Evolutionary conservation across 2,888 invertebrate species (phyloP).

Genomic region (Ctenicera cuprea): DNA sequence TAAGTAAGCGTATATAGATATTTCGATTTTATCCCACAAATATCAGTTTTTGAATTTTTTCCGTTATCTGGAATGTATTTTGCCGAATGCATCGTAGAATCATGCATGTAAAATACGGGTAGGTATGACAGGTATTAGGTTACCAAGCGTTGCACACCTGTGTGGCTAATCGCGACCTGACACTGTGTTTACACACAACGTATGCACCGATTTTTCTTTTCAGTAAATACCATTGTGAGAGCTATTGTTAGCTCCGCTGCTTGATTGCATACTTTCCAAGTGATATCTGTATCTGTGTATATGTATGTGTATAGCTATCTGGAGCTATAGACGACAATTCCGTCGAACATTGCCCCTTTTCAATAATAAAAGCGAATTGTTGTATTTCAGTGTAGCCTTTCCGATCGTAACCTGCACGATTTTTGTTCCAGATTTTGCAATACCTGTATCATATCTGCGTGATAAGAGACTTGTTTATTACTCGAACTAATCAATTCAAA

Average conservation of each 20-base stretch:
- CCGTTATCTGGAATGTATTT: conserved; percentile 15
- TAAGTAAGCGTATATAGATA: too few species aligned
- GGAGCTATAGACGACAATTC: background rate
- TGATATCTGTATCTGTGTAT: conserved; percentile 23
- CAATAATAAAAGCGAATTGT: background rate
- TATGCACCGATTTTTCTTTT: conserved; percentile 47
- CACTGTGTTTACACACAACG: conserved; percentile 51
- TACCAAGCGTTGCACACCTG: conserved; percentile 53
- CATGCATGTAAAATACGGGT: conserved; percentile 23
- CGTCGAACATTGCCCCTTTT: background rate
- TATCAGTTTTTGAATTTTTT: too few species aligned
- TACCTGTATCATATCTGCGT: conserved; percentile 34
- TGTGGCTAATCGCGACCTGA: conserved; percentile 55
- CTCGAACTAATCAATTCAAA: conserved; percentile 51
- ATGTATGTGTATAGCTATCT: too few species aligned
- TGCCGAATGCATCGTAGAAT: conserved; percentile 16
- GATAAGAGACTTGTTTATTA: conserved; percentile 50
- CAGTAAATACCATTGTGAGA: conserved; percentile 42
- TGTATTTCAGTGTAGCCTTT: conserved; percentile 11
- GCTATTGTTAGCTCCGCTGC: conserved; percentile 35
- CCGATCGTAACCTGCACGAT: conserved; percentile 1
- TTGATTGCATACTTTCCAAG: conserved; percentile 11
- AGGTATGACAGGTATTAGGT: conserved; percentile 49
- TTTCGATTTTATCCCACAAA: too few species aligned
- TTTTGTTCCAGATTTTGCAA: conserved; percentile 34